Evolutionary conservation across 1,140 invertebrate species (phyloP).

Genomic region (Hycleus cichorii): DNA sequence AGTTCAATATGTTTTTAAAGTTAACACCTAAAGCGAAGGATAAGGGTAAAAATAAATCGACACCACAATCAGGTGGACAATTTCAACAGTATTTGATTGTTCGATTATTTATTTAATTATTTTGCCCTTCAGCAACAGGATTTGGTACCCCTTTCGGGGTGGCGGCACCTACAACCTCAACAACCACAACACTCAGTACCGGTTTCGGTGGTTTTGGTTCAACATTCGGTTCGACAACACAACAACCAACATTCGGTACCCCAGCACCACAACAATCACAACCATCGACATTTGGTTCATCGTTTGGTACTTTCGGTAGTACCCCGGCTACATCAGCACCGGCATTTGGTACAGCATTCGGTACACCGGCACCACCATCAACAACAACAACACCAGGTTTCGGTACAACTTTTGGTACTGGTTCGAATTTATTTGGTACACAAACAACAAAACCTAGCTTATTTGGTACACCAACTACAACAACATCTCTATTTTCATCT

Average conservation of each 20-base stretch:
- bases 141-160: too few species aligned
- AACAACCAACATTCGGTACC: conserved; percentile 20
- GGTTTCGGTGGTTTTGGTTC: conserved; percentile 22
- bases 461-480: conserved; percentile 40
- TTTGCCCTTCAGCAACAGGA: too few species aligned
- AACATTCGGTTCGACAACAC: conserved; percentile 27
- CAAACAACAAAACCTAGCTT: conserved; percentile 32
- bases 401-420: conserved; percentile 40
- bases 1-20: too few species aligned
- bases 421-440: conserved; percentile 39
- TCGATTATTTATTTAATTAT: too few species aligned
- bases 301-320: conserved; percentile 42
- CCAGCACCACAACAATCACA: conserved; percentile 5
- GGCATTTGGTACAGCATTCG: conserved; percentile 39
- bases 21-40: too few species aligned
- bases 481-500: conserved; percentile 39
- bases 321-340: conserved; percentile 38
- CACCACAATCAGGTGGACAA: too few species aligned
- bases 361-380: conserved; percentile 16
- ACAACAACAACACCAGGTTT: conserved; percentile 30
- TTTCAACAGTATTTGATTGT: too few species aligned
- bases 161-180: too few species aligned
- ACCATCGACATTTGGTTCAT: conserved; percentile 20
- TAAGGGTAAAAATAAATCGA: too few species aligned
- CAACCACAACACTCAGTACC: too few species aligned